These are phyloP conservation scores for Trisateles emortualis DNA, from an alignment of 2,888 invertebrate genomes.

Conservation along the genomic window DNA sequence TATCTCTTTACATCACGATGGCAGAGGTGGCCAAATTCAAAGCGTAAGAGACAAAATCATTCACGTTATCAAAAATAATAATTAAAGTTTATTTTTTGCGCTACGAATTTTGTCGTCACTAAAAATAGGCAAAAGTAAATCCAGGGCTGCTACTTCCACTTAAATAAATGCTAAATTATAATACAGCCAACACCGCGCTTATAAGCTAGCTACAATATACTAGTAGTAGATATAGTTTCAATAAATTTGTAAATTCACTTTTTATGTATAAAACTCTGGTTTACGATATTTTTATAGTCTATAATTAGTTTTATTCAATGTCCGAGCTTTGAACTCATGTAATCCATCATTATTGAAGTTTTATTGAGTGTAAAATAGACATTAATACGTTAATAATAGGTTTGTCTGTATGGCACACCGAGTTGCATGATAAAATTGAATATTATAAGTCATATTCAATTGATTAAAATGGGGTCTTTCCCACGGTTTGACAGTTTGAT, in stretches of 20 bases:
- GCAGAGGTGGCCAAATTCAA: too few species aligned
- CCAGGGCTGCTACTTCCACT: too few species aligned
- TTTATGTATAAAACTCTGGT: slow-evolving; percentile 25
- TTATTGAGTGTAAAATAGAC: slow-evolving; percentile 19
- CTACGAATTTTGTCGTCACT: too few species aligned
- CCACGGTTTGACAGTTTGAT: too few species aligned
- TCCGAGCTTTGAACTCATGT: slow-evolving; percentile 17
- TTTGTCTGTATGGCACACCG: slow-evolving; percentile 2
- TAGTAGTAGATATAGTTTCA: neutral
- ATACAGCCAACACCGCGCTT: neutral
- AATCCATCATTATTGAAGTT: slow-evolving; percentile 34
- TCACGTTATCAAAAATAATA: too few species aligned
- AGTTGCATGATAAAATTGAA: neutral
- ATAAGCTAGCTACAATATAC: slow-evolving; percentile 1
- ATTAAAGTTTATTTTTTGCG: too few species aligned
- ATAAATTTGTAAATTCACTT: slow-evolving; percentile 12
- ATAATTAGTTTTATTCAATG: slow-evolving; percentile 40
- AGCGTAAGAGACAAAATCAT: too few species aligned
- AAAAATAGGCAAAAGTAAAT: too few species aligned
- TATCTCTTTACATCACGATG: too few species aligned
- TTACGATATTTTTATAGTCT: slow-evolving; percentile 41
- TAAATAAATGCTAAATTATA: too few species aligned
- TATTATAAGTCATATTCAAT: too few species aligned
- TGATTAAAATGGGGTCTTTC: too few species aligned
- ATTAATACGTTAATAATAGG: slow-evolving; percentile 1